Conservation (phyloP, 2,888 invertebrate species). For the Thera britannica region DNA sequence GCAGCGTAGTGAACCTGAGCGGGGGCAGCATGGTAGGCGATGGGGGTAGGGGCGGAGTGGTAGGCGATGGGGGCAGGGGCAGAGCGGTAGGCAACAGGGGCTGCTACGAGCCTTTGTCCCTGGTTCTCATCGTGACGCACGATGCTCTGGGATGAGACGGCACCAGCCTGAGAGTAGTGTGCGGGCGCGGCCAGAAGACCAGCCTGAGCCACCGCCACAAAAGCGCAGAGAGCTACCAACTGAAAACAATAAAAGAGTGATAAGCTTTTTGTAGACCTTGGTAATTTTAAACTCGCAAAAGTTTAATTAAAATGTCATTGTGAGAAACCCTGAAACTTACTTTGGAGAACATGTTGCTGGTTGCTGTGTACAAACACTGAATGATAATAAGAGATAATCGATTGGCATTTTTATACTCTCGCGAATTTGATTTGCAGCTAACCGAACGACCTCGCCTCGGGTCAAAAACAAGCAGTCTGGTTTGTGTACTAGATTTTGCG, state of each 20-base stretch:
- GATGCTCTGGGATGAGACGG: constrained; percentile 69
- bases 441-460: constrained; percentile 56
- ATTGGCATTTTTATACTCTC: constrained; percentile 51
- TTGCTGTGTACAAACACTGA: constrained; percentile 50
- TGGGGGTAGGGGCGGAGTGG: constrained; percentile 5
- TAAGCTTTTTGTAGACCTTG: not conserved
- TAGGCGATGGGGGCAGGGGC: constrained; percentile 38
- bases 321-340: constrained; percentile 50
- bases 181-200: constrained; percentile 63
- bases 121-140: constrained; percentile 67
- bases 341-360: constrained; percentile 66
- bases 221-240: constrained; percentile 52
- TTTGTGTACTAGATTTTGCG: constrained; percentile 27
- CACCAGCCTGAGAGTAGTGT: constrained; percentile 62
- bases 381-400: constrained; percentile 43
- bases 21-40: constrained; percentile 40
- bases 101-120: constrained; percentile 41
- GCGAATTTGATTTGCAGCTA: constrained; percentile 38
- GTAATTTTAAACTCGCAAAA: not conserved
- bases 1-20: constrained; percentile 41
- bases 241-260: constrained; percentile 40
- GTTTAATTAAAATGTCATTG: not conserved
- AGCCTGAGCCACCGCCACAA: constrained; percentile 53
- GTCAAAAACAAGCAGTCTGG: constrained; percentile 44
- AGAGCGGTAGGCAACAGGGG: constrained; percentile 50